Conservation (phyloP, 2,888 invertebrate species). For the Drosophila macrospina region DNA sequence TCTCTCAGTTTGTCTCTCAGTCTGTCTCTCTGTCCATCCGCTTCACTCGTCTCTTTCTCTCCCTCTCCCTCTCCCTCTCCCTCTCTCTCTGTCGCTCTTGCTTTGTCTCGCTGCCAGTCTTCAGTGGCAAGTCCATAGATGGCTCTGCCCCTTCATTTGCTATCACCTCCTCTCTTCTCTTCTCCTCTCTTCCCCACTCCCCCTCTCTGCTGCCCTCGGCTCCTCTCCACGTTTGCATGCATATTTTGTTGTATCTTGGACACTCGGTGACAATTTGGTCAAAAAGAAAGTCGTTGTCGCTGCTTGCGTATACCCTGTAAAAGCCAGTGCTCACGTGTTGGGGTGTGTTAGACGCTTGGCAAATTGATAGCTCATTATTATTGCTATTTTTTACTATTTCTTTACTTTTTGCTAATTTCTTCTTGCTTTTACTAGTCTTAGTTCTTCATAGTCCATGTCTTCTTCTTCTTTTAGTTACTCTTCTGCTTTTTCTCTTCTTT, state of each 20-base stretch:
- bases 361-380: too few species aligned
- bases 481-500: not conserved
- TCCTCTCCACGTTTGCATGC: constrained; percentile 31
- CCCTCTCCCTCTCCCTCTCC: constrained; percentile 8
- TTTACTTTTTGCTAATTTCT: too few species aligned
- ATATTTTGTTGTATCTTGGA: constrained; percentile 59
- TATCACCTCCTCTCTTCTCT: not conserved
- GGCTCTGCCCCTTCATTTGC: constrained; percentile 24
- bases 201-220: too few species aligned
- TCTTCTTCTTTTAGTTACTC: not conserved
- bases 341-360: not conserved
- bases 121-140: constrained; percentile 45
- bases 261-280: constrained; percentile 69
- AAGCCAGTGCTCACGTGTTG: not conserved
- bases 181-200: not conserved
- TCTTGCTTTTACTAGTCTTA: not conserved
- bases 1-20: constrained; percentile 7
- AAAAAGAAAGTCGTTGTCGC: constrained; percentile 73
- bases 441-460: too few species aligned
- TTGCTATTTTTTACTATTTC: too few species aligned
- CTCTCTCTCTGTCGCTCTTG: not conserved
- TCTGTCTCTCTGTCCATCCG: not conserved
- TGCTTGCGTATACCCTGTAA: constrained; percentile 34
- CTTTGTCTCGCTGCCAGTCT: not conserved
- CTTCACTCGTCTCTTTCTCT: constrained; percentile 3